Percentiles rank a stretch among this genome's conserved stretches.
Evolutionary conservation across 2,888 invertebrate species (phyloP).

Genomic region (Drosophila mayaguana): DNA sequence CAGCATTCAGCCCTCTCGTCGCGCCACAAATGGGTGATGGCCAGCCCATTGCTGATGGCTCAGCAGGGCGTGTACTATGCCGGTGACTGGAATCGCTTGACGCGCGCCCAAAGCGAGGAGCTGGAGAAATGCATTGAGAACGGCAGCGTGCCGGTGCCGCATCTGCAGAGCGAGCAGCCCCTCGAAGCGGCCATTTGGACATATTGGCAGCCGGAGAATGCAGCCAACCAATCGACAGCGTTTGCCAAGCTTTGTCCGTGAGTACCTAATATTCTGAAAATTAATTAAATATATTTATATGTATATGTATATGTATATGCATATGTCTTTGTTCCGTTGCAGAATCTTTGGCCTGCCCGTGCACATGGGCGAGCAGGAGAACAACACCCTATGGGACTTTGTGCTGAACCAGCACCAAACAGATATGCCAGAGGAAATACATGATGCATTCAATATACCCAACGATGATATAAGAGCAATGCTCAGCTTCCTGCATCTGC

Average conservation of each 20-base stretch:
- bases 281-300: neutral
- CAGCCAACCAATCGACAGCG: constrained; percentile 68
- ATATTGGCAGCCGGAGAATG: constrained; percentile 81
- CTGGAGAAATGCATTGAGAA: constrained; percentile 79
- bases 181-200: constrained; percentile 84
- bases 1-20: constrained; percentile 32
- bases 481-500: constrained; percentile 71
- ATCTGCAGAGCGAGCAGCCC: constrained; percentile 51
- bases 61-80: constrained; percentile 84
- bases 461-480: constrained; percentile 78
- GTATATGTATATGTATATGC: neutral
- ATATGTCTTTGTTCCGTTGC: constrained; percentile 1
- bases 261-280: constrained; percentile 20
- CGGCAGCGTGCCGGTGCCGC: constrained; percentile 49
- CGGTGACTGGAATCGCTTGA: constrained; percentile 84
- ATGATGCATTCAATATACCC: constrained; percentile 65
- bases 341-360: constrained; percentile 85
- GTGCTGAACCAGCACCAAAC: constrained; percentile 71
- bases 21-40: constrained; percentile 79
- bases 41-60: constrained; percentile 83
- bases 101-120: constrained; percentile 61
- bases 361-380: constrained; percentile 66
- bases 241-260: constrained; percentile 83
- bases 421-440: constrained; percentile 2
- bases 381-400: constrained; percentile 71